phyloP scores from a whole-genome alignment of 2,113 vertebrate genomes.

The Epinephelus fuscoguttatus region DNA sequence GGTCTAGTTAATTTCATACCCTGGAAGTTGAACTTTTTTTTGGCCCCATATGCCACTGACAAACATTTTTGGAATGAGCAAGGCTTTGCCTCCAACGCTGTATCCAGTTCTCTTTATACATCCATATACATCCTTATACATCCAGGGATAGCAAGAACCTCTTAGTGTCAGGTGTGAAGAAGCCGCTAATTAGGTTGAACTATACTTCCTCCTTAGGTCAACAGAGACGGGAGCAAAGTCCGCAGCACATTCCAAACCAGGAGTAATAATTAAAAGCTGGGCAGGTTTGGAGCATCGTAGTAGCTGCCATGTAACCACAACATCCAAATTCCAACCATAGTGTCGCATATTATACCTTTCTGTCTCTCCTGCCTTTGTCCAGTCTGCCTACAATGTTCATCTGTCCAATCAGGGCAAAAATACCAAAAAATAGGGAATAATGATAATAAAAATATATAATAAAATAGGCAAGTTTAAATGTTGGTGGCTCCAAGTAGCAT shows the following conservation, averaged over 20 bases:
- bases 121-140: too few species aligned
- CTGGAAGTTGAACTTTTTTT: background rate
- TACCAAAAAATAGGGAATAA: too few species aligned
- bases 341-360: too few species aligned
- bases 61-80: too few species aligned
- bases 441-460: too few species aligned
- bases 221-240: background rate
- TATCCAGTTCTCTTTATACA: too few species aligned
- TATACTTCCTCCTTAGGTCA: background rate
- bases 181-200: background rate
- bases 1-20: too few species aligned
- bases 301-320: background rate
- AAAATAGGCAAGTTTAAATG: too few species aligned
- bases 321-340: background rate
- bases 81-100: too few species aligned
- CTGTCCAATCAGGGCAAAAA: background rate
- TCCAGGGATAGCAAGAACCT: background rate
- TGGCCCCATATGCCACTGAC: too few species aligned
- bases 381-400: background rate
- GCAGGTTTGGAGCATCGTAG: background rate
- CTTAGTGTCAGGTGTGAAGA: background rate
- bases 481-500: background rate
- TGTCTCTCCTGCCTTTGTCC: background rate
- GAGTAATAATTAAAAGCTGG: background rate
- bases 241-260: background rate